Evolutionary conservation across 1,140 invertebrate genomes (phyloP), one percentile per base, ranked within the genome.

Genomic region (Drosophila chauvacae): DNA sequence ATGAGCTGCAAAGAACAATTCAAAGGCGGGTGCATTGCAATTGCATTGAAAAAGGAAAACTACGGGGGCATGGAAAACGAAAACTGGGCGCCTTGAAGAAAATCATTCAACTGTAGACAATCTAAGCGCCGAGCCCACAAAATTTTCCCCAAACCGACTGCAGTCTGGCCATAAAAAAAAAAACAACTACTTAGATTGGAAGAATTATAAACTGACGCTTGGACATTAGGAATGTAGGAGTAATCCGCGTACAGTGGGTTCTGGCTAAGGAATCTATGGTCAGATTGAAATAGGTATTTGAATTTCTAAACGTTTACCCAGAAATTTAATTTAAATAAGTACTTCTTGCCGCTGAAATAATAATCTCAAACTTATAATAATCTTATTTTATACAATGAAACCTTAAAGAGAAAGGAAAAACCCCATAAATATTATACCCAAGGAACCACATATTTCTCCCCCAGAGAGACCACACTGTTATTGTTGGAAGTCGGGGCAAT

Each of bases 51-150:
- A 62, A 60, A 80, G 75, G 33, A 77, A 77, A 77, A 58, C 60
- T 37, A 72, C n/a, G 51, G 30, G 47, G 72, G 77, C 85, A 62
- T 79, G 77, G 77, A 88, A 87, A 88, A 74, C 76, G 83, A 77
- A 56, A 56, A 56, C 76, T 74, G 73, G 72, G 80, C 73, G 84
- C 84, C 84, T 87, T 87, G 85, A 88, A 62, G 84, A 90, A 90
- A 87, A 80, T 70, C 84, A 88, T 84, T 87, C 84, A 87, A 81
- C 68, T 88, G 85, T 88, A 71, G 64, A 90, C 56, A 80, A 77
- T 51, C 44, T 59, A 58, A 65, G 63, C 80, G 81, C 77, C 81
- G 41, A 81, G 68, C 81, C 81, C 81, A 84, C 78, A 65, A 63
- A 51, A 64, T 26, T 59, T 41, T 37, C 69, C 56, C 71, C 47